Evolutionary conservation across 2,797 vertebrate genomes (phyloP), one percentile per base, ranked within the genome.

Genomic region (Harpagifer antarcticus): DNA sequence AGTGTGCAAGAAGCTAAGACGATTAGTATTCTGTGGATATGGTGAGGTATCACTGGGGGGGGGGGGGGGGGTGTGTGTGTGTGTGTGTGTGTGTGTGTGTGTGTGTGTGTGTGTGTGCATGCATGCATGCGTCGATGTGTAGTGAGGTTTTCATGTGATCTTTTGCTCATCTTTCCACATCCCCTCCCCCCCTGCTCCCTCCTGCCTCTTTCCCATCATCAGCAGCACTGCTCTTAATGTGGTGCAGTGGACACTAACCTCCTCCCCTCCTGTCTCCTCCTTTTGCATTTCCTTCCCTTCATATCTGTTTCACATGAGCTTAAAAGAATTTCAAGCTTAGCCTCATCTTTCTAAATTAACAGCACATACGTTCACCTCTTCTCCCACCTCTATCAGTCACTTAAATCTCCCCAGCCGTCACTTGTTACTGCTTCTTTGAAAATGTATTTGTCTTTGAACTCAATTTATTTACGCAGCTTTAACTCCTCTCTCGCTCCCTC

Each of bases 181-280:
- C 56, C 12, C 23, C 56, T 60, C 14, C 23, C 68, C 17, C 17
- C 54, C 31, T 3, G 37, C 68, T 70, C 50, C 33, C 70, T 79
- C 58, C 77, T 78, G 47, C 70, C 44, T 76, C 67, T 71, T 72
- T 52, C 68, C 69, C 70, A 43, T 65, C 75, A 71, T 79, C 79
- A 85, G 81, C 86, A 79, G 68, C 79, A 57, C 75, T 63, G 65
- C 80, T 72, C 63, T 57, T 83, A 83, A 85, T 85, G 78, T 85
- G 78, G 42, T 78, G 88, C 88, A 91, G 75, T 81, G 82, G 80
- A 73, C 78, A 65, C 63, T 42, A 59, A 72, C 63, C 47, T 57
- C 59, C 60, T 61, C 49, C 0, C 5, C 48, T 23, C 37, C 31
- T 57, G 2, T 57, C 37, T 76, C 48, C 27, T 54, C 23, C 7